phyloP scores from a whole-genome alignment of 2,888 invertebrate species.

The Callosobruchus maculatus region DNA sequence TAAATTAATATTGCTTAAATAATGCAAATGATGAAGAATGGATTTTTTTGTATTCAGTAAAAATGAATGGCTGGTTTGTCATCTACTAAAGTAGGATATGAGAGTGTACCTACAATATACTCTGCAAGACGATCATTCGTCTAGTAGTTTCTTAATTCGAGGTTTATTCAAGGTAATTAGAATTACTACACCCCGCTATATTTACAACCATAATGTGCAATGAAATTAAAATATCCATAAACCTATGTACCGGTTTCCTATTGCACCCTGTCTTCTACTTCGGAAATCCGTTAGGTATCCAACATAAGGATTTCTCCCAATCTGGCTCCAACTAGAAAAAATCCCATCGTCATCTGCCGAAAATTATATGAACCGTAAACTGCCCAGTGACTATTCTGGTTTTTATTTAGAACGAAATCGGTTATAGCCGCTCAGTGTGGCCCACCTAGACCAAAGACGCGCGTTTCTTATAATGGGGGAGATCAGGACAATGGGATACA shows the following conservation, averaged over 20 bases:
- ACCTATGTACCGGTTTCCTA: background rate
- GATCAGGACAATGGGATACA: conserved; percentile 30
- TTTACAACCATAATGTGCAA: too few species aligned
- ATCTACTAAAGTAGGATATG: too few species aligned
- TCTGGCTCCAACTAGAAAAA: background rate
- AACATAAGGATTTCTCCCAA: background rate
- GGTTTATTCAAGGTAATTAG: too few species aligned
- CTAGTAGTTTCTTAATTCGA: too few species aligned
- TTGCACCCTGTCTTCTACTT: background rate
- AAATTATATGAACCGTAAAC: background rate
- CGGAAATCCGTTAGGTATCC: background rate
- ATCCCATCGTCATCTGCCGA: background rate
- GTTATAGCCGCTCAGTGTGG: conserved; percentile 25
- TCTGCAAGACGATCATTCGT: too few species aligned
- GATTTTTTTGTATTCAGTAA: too few species aligned
- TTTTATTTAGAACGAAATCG: conserved; percentile 24
- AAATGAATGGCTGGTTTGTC: too few species aligned
- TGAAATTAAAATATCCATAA: background rate
- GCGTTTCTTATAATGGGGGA: conserved; percentile 20
- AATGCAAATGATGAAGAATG: too few species aligned
- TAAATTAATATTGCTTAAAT: too few species aligned
- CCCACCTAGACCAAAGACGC: conserved; percentile 29
- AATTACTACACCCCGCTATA: too few species aligned
- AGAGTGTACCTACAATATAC: too few species aligned
- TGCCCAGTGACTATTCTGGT: conserved; percentile 17